A percentile compares a stretch with the other conserved stretches of the same genome.
Conservation (phyloP, 2,113 vertebrate genomes). For the Malurus alboscapulatus region DNA sequence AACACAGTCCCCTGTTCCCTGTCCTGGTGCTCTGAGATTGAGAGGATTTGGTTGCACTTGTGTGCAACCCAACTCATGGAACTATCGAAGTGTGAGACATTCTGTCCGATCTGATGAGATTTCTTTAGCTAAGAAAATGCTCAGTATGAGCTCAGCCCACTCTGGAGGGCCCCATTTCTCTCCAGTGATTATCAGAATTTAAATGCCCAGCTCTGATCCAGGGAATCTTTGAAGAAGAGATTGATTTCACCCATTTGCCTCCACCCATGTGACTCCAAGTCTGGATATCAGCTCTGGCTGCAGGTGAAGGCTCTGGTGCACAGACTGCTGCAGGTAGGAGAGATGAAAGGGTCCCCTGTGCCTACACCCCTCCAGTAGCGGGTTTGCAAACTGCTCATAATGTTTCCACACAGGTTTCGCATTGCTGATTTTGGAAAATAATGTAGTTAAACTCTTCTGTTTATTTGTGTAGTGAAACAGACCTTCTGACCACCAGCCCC, state of each 20-base stretch:
- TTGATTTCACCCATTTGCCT: not conserved
- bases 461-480: slow-evolving; percentile 54
- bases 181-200: not conserved
- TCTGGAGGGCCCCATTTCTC: not conserved
- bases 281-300: not conserved
- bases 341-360: not conserved
- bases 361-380: not conserved
- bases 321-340: not conserved
- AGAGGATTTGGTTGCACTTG: not conserved
- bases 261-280: fast-evolving
- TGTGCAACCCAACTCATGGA: not conserved
- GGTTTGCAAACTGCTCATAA: not conserved
- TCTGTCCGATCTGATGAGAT: not conserved
- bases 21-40: not conserved
- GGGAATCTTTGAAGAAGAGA: not conserved
- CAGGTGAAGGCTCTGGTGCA: not conserved
- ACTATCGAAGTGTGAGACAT: not conserved
- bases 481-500: slow-evolving; percentile 41
- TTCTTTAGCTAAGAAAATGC: not conserved
- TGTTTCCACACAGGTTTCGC: not conserved
- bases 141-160: not conserved
- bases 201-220: not conserved
- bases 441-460: slow-evolving; percentile 9
- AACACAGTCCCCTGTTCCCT: not conserved
- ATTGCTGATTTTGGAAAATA: slow-evolving; percentile 16